Conservation (phyloP, 2,797 vertebrate species). For the Acropternis orthonyx region DNA sequence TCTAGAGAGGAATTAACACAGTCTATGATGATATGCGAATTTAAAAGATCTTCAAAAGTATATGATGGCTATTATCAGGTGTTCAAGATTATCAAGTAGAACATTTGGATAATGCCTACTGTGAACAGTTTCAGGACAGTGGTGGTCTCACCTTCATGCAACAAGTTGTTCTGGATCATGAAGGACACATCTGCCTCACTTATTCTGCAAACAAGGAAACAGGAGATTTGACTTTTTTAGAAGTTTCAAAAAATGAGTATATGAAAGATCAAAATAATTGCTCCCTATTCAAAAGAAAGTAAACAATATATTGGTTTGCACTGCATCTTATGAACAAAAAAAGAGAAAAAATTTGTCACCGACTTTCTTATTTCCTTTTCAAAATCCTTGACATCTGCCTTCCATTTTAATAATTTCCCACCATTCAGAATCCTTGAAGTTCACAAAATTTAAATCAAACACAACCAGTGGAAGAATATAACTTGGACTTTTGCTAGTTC, state of each 20-base stretch:
- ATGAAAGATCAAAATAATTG: neutral
- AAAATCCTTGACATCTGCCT: neutral
- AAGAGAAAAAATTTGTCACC: neutral
- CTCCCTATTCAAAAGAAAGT: neutral
- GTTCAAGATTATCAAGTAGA: neutral
- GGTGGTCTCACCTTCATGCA: accelerated
- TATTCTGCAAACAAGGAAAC: neutral
- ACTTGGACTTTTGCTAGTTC: neutral
- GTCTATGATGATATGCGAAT: neutral
- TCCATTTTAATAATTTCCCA: neutral
- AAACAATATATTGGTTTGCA: neutral
- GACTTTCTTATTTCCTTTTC: neutral
- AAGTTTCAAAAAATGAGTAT: neutral
- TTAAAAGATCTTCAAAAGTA: neutral
- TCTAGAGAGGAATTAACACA: neutral
- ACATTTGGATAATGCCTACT: neutral
- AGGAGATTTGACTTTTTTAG: neutral
- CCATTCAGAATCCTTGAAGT: neutral
- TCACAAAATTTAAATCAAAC: neutral
- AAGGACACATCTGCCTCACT: neutral
- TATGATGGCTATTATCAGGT: neutral
- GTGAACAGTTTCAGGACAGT: neutral
- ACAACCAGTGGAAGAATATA: neutral
- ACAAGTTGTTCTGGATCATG: neutral
- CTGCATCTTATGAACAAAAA: neutral